A percentile compares a stretch with the other conserved stretches of the same genome.
phyloP scores from a whole-genome alignment of 2,797 vertebrate genomes.

The Sylvilagus floridanus region DNA sequence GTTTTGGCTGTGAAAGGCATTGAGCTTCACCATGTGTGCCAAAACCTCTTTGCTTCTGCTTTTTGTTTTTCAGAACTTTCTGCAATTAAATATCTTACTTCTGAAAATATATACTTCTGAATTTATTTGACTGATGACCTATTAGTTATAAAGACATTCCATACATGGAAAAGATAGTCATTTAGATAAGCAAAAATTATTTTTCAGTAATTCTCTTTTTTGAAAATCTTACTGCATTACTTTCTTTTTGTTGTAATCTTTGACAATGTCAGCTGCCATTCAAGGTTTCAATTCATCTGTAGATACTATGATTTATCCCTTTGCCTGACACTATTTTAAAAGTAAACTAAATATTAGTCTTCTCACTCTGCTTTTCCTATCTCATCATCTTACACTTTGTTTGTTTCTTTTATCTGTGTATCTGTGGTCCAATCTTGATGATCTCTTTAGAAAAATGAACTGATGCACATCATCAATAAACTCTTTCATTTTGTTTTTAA shows the following conservation, averaged over 20 bases:
- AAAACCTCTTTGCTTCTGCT: not conserved
- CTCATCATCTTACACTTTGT: not conserved
- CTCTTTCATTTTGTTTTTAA: not conserved
- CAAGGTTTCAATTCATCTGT: not conserved
- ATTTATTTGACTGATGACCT: not conserved
- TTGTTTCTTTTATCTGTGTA: not conserved
- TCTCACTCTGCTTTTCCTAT: not conserved
- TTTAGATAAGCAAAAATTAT: not conserved
- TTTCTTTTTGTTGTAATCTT: not conserved
- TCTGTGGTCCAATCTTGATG: not conserved
- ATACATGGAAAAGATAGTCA: not conserved
- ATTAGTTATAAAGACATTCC: not conserved
- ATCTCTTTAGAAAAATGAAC: not conserved
- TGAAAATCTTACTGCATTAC: not conserved
- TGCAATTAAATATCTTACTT: not conserved
- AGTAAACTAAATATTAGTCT: not conserved
- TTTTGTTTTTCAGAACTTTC: not conserved
- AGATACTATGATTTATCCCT: not conserved
- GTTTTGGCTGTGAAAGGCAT: too few relatives aligned
- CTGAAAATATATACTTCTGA: not conserved
- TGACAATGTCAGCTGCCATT: not conserved
- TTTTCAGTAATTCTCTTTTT: not conserved
- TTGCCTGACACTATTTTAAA: not conserved
- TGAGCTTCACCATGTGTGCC: too few relatives aligned
- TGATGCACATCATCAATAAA: not conserved